These are phyloP conservation scores for Meiosimyza decipiens DNA, from an alignment of 2,888 invertebrate species.

Conservation along the genomic window DNA sequence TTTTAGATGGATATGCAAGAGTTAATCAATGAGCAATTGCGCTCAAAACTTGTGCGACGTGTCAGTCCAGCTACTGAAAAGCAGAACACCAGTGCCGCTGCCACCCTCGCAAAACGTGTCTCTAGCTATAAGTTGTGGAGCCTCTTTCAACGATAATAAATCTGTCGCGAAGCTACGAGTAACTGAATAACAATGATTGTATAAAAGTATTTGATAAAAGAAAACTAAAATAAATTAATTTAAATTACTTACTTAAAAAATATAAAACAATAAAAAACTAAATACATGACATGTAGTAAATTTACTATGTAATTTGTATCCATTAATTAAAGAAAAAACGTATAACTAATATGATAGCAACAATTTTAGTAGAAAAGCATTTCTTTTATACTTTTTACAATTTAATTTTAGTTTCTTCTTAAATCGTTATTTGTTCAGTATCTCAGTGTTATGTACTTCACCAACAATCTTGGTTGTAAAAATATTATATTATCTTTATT, in stretches of 20 bases:
- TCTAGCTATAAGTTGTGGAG: slow-evolving; percentile 67
- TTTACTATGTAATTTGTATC: slow-evolving; percentile 21
- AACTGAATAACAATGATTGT: slow-evolving; percentile 7
- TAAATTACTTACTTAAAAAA: slow-evolving; percentile 2
- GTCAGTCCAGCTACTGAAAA: slow-evolving; percentile 50
- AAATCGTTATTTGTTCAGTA: too few species aligned
- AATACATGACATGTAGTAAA: slow-evolving; percentile 4
- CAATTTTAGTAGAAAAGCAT: slow-evolving; percentile 14
- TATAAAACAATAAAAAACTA: neutral
- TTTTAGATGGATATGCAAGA: slow-evolving; percentile 93
- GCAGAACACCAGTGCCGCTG: slow-evolving; percentile 52
- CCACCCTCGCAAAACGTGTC: slow-evolving; percentile 65
- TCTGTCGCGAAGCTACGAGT: neutral
- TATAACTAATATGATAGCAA: neutral
- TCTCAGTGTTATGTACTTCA: too few species aligned
- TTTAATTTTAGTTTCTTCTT: too few species aligned
- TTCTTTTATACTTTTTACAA: neutral
- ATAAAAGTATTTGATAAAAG: slow-evolving; percentile 17
- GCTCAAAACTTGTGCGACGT: slow-evolving; percentile 79
- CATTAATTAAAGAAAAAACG: slow-evolving; percentile 13
- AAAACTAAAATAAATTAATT: slow-evolving; percentile 17
- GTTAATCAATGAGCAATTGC: slow-evolving; percentile 90
- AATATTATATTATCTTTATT: too few species aligned
- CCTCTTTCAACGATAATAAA: slow-evolving; percentile 69
- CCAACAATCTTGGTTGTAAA: too few species aligned